These are phyloP conservation scores for Gymnocypris eckloni DNA, from an alignment of 2,797 vertebrate species.

Conservation along the genomic window DNA sequence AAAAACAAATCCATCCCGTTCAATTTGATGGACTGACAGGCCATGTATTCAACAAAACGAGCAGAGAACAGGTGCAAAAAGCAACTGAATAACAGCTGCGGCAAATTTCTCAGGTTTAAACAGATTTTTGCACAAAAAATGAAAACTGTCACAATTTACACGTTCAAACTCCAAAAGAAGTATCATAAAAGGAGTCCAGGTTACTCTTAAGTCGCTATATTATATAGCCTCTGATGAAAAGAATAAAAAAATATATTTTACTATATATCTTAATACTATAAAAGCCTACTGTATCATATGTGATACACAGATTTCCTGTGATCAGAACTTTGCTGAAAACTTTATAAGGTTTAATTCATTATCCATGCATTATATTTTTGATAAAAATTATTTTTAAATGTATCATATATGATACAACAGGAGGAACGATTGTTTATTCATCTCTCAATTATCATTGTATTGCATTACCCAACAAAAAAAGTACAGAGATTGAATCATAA, in stretches of 20 bases:
- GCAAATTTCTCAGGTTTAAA: background rate
- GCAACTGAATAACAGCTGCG: background rate
- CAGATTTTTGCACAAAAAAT: background rate
- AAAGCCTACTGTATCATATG: background rate
- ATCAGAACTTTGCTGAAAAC: background rate
- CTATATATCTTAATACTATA: background rate
- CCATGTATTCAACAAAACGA: background rate
- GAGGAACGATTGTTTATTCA: background rate
- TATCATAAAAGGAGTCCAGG: background rate
- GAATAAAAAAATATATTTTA: background rate
- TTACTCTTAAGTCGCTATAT: background rate
- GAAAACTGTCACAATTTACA: background rate
- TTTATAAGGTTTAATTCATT: too few relatives aligned
- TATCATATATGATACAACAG: background rate
- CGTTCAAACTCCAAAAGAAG: background rate
- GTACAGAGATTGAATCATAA: background rate
- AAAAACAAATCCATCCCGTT: background rate
- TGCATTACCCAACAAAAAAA: background rate
- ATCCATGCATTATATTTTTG: background rate
- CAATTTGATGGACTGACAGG: background rate
- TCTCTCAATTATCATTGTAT: background rate
- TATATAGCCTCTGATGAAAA: background rate
- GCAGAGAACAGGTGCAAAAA: background rate
- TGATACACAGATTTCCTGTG: background rate
- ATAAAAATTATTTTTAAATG: background rate